Evolutionary conservation across 2,113 vertebrate species (phyloP).

Genomic region (Burhinus oedicnemus): DNA sequence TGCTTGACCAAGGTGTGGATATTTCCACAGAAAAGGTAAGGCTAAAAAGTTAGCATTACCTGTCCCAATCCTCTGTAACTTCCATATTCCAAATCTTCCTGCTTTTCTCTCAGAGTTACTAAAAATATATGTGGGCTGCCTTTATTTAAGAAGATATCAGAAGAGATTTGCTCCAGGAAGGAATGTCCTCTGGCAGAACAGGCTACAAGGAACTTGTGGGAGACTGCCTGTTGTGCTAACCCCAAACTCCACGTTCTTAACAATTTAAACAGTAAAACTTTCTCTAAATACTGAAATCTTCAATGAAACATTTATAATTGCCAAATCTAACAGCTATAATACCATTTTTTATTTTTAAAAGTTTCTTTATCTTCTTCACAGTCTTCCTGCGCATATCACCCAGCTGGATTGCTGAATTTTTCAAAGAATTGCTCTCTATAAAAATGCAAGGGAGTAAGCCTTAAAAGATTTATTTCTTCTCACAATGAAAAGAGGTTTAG

Average conservation of each 20-base stretch:
- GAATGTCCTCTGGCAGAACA: slow-evolving; percentile 51
- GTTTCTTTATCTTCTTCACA: slow-evolving; percentile 73
- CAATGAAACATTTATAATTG: slow-evolving; percentile 71
- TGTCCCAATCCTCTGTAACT: not conserved
- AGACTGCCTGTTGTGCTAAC: slow-evolving; percentile 67
- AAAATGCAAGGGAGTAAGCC: slow-evolving; percentile 72
- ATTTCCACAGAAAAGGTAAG: not conserved
- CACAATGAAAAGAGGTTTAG: slow-evolving; percentile 72
- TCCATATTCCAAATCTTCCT: slow-evolving; percentile 4
- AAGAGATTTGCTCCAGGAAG: slow-evolving; percentile 62
- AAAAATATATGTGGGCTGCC: slow-evolving; percentile 41
- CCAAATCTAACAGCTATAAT: slow-evolving; percentile 70
- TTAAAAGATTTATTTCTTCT: slow-evolving; percentile 74
- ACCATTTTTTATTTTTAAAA: slow-evolving; percentile 73
- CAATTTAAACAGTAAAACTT: slow-evolving; percentile 69
- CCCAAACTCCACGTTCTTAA: slow-evolving; percentile 62
- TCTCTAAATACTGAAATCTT: slow-evolving; percentile 68
- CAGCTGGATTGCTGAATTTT: slow-evolving; percentile 69
- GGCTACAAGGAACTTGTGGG: slow-evolving; percentile 52
- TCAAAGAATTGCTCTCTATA: slow-evolving; percentile 72
- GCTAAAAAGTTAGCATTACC: not conserved
- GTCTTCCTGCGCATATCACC: slow-evolving; percentile 66
- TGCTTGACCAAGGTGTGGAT: not conserved
- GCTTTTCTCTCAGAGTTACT: slow-evolving; percentile 44
- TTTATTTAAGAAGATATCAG: slow-evolving; percentile 59